Percentiles rank a stretch among this genome's conserved stretches.
Evolutionary conservation across 1,140 invertebrate genomes (phyloP).

Genomic region (Zaprionus lachaisei): DNA sequence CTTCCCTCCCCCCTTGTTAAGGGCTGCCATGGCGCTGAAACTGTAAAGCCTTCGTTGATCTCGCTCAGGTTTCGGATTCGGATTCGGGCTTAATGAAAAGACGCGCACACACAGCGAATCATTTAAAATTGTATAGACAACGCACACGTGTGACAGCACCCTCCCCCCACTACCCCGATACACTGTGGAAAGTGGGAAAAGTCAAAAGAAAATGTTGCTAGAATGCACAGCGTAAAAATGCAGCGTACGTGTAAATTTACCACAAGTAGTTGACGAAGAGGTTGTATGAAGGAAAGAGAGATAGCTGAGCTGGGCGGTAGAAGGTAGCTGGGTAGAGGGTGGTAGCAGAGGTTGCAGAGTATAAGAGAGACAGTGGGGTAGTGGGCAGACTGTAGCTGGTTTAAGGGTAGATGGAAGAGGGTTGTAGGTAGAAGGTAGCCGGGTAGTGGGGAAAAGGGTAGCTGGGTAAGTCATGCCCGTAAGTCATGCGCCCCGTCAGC

Average conservation of each 20-base stretch:
- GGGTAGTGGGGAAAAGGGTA: background rate
- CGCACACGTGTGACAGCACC: conserved; percentile 45
- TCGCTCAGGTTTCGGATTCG: conserved; percentile 18
- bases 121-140: conserved; percentile 73
- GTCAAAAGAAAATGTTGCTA: conserved; percentile 60
- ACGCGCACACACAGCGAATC: conserved; percentile 51
- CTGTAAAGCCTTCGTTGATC: conserved; percentile 60
- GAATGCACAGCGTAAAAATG: conserved; percentile 69
- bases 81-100: conserved; percentile 59
- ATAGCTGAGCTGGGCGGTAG: background rate
- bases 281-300: background rate
- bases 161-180: background rate
- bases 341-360: conserved; percentile 29
- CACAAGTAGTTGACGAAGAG: conserved; percentile 54
- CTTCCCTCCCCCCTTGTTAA: background rate
- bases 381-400: background rate
- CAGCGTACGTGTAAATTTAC: conserved; percentile 80
- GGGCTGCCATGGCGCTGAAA: conserved; percentile 19
- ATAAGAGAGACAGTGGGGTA: background rate
- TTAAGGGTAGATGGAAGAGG: background rate
- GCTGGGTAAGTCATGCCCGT: conserved; percentile 8
- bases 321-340: background rate
- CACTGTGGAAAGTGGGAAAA: conserved; percentile 20
- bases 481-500: conserved; percentile 70
- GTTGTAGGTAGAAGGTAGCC: background rate